Evolutionary conservation across 1,140 invertebrate species (phyloP), one percentile per base, ranked within the genome.

Genomic region (Antheraea mylitta): DNA sequence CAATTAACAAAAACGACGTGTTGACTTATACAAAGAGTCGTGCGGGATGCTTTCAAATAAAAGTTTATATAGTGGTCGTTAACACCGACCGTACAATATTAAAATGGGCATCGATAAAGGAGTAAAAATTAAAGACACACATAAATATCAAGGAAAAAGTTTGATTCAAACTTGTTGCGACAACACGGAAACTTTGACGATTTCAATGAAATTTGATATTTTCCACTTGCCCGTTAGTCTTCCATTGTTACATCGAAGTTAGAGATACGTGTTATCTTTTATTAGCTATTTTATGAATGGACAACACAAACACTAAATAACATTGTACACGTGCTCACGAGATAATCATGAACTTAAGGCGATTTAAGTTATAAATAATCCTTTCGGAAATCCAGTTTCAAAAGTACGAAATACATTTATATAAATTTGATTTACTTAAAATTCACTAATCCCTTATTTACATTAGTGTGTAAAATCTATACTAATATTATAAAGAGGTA

Each of bases 61-160:
- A 92, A 88, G 90, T 89, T 90, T 89, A 92, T 92, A 84, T 86
- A 86, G 78, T 79, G 88, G 82, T 90, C 88, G 89, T 91, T 91
- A 91, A 90, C 83, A 77, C 80, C 79, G 82, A 77, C 83, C 76
- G 84, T 86, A 80, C 85, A 80, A 92, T 90, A 90, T 90, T 65
- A 85, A 90, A 90, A 90, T 87, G 87, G 86, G 81, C 80, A 84
- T 74, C 85, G 82, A 76, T 71, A 74, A 80, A 79, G 82, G 79
- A 86, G 84, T 86, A 90, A 90, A 91, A 89, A 89, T 89, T 89
- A 91, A 90, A 90, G 85, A 89, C 81, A 86, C 83, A 89, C 87
- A 91, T 90, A 90, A 90, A 91, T 89, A 90, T 86, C 76, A 67
- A 64, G 72, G 74, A 87, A 85, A 85, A 86, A 82, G 76, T 86